Evolutionary conservation across 1,140 invertebrate genomes (phyloP), one percentile per base, ranked within the genome.

Genomic region (Ips nitidus): DNA sequence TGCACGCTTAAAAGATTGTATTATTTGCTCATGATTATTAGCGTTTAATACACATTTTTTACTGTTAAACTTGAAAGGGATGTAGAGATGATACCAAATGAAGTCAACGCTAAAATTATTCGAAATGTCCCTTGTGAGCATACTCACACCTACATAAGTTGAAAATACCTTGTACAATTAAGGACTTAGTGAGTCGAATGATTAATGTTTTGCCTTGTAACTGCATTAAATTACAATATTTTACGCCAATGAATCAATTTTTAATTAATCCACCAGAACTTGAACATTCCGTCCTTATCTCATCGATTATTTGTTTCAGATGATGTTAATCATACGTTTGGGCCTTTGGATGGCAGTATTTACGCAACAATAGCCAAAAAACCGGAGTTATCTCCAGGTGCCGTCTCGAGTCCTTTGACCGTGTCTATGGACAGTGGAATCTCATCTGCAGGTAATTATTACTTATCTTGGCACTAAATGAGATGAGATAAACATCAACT

Each of bases 371-470:
- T 94, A 69, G 86, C 88, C 58, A 88, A 88, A 79, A 82, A 83
- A 69, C 78, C 76, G 69, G 81, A 82, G 73, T 74, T 78, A 66
- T 80, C 78, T 36, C 84, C 81, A 69, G 81, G 80, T 70, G 79
- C 84, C 69, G 85, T 87, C 50, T 84, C 86, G 68, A 87, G 87
- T 66, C 88, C 89, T 71, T 85, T 92, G 81, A 91, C 89, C 73
- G 89, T 90, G 76, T 93, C 91, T 76, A 92, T 92, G 88, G 91
- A 93, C 84, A 91, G 90, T 69, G 91, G 91, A 71, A 93, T 93
- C 73, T 91, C 90, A 74, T 91, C 90, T 64, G 86, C 87, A 75
- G 86, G 79, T 80, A 65, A 57, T 53, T 40, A 36, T 56, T 55
- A n/a, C 39, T 37, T 56, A 1, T 56, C 3, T 56, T 3, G 38